Evolutionary conservation across 2,797 vertebrate genomes (phyloP), one percentile per base, ranked within the genome.

Genomic region (Tokudaia tokunoshimensis): DNA sequence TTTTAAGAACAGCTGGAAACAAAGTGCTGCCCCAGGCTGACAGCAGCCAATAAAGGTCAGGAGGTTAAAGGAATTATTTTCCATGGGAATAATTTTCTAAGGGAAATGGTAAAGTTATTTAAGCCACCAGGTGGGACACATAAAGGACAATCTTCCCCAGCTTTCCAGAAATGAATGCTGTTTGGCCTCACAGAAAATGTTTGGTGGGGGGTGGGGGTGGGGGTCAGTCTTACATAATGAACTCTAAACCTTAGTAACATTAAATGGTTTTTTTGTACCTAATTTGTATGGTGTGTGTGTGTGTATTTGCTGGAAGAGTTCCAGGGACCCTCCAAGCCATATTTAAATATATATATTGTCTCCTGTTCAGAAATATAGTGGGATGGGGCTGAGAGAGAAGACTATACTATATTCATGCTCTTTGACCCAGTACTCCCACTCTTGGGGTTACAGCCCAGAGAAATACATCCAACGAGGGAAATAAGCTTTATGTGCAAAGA

Each of bases 1-100:
- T 97, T 86, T 82, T 94, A 52, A 83, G 76, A 97, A 94, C 95
- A 97, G 97, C 96, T 97, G 95, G 96, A 95, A 95, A 94, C 92
- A 91, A 91, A 97, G 85, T 31, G 50, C 24, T 82, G 94, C 93
- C 96, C 82, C 81, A 20, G 97, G 96, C 92, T 92, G 91, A 94
- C 67, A 94, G 94, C 94, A 70, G 63, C 94, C 93, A 93, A 91
- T 89, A 74, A 92, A 96, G 97, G 97, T 97, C 97, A 97, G 88
- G 88, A 84, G 95, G 94, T 94, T 61, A 94, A 95, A 50, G 80
- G 95, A 97, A 94, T 96, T 78, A n/a, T 96, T 97, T 96, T 96
- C 96, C 89, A 70, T 63, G 94, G 95, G 95, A 97, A 95, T 96
- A 76, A 89, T 94, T 96, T 96, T 96, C 96, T 94, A 94, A 92